Conservation (phyloP, 2,797 vertebrate species). For the Ceryle rudis region DNA sequence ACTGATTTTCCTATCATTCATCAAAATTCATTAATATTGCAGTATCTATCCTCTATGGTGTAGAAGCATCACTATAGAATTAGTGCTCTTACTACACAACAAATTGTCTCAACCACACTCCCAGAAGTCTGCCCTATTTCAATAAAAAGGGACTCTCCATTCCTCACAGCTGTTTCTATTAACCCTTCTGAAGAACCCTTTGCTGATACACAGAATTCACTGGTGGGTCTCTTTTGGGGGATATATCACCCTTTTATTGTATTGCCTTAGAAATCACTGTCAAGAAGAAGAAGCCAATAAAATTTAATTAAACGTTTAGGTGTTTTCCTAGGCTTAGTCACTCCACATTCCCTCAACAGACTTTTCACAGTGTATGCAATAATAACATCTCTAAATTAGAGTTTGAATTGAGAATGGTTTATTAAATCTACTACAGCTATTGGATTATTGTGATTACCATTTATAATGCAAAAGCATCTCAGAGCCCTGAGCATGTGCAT, state of each 20-base stretch:
- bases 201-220: not conserved
- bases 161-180: not conserved
- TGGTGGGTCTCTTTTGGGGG: not conserved
- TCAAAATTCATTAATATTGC: constrained; percentile 40
- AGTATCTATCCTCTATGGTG: not conserved
- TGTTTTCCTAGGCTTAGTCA: not conserved
- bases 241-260: not conserved
- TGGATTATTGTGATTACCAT: not conserved
- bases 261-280: not conserved
- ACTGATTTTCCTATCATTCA: not conserved
- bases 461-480: constrained; percentile 15
- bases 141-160: not conserved
- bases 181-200: not conserved
- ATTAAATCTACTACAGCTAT: constrained; percentile 2
- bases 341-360: not conserved
- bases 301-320: not conserved
- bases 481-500: not conserved
- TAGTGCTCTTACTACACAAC: not conserved
- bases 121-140: not conserved
- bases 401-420: constrained; percentile 12
- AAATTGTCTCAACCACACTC: not conserved
- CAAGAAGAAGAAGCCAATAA: not conserved
- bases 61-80: not conserved
- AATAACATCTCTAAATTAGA: constrained; percentile 15
- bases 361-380: not conserved